Base-by-base conservation (phyloP, 2,888 invertebrate genomes). In the Lacanobia wlatinum region DNA sequence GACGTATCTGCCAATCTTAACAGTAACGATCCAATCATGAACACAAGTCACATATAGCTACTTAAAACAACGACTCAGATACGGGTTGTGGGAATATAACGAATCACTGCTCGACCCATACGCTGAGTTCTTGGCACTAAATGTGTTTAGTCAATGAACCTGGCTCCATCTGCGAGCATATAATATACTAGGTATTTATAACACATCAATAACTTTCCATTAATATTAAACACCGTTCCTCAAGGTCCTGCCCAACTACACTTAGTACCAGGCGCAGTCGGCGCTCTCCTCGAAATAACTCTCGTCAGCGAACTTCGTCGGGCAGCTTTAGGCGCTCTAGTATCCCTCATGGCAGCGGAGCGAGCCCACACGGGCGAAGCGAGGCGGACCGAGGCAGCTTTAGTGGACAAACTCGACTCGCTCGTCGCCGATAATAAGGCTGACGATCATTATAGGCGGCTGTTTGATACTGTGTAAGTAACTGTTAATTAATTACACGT, bases 391-490 rank as follows among this genome's bases (percentile, higher is more conserved):
- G 99, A 99, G 91, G 98, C 98, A 28, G 99, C 99, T 85, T 95
- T 99, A 7, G 99, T 99, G 65, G 99, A 99, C 90, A 99, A 99
- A 90, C 95, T 99, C 84, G 99, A 99, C 94, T 98, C 98, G 80
- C 95, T 99, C 40, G 98, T 99, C 60, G 98, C 98, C 73, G 98
- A 99, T 89, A 98, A 99, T 92, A 98, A 99, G 90, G 99, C 99
- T 0, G 99, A 99, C 87, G 98, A 98, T 89, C 98, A 99, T 90
- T 99, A 99, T 90, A 96, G 98, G 76, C 97, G 98, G 78, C 97
- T 99, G n/a, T 99, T 99, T 92, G 98, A 99, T 89, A 98, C 98
- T 68, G 99, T 99, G 99, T 99, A 96, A 98, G 99, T 98, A 65
- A 9, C 6, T 38, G n/a, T 46, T 10, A 40, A 43, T 21, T 23